phyloP scores from a whole-genome alignment of 2,113 vertebrate genomes.

The Fulmarus glacialis region DNA sequence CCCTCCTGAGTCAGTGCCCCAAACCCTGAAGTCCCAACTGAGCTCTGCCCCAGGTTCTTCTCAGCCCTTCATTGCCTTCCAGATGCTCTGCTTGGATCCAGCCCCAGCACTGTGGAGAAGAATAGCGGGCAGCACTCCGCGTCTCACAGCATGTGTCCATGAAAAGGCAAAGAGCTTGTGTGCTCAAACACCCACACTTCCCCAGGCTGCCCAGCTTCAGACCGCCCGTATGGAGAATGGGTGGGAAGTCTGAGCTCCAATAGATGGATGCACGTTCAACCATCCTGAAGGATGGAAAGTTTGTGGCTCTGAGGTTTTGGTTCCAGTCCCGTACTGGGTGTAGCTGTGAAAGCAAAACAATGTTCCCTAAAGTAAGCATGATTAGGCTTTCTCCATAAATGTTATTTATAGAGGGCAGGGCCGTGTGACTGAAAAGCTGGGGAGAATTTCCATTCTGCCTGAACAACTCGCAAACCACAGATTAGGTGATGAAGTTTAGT shows the following conservation, averaged over 20 bases:
- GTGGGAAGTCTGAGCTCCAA: background rate
- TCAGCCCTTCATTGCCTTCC: background rate
- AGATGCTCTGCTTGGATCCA: background rate
- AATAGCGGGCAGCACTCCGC: accelerated
- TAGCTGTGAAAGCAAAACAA: constrained; percentile 24
- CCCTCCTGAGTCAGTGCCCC: background rate
- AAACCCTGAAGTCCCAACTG: background rate
- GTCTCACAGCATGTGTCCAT: background rate
- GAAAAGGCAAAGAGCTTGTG: background rate
- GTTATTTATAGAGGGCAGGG: constrained; percentile 13
- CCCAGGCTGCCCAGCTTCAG: background rate
- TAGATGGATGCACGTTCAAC: accelerated
- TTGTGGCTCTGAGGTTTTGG: background rate
- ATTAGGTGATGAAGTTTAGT: constrained; percentile 15
- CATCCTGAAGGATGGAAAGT: background rate
- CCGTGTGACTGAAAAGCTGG: background rate
- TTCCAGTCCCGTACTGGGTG: background rate
- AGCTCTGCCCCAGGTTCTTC: background rate
- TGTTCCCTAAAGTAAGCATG: background rate
- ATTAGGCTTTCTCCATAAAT: background rate
- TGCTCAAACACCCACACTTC: background rate
- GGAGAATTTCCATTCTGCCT: constrained; percentile 15
- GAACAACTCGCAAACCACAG: background rate
- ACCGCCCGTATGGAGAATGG: background rate
- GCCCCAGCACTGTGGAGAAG: background rate